Conservation (phyloP, 1,140 invertebrate genomes). For the Rhyzopertha dominica region DNA sequence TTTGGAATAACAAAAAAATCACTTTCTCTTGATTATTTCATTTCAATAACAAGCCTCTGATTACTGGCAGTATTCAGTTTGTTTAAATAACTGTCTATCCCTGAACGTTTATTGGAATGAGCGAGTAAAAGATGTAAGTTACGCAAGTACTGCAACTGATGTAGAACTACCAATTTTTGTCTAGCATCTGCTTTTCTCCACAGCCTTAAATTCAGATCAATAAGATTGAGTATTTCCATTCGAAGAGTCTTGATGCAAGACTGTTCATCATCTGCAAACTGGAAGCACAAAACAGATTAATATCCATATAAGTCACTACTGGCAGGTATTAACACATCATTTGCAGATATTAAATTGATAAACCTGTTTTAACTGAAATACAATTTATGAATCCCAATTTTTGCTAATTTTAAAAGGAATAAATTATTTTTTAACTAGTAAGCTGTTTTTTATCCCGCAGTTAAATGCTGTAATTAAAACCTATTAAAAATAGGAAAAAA, state of each 20-base stretch:
- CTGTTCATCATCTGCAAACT: slow-evolving; percentile 25
- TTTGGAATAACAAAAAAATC: no score
- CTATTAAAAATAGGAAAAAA: neutral
- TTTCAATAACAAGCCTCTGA: no score
- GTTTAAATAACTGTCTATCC: slow-evolving; percentile 22
- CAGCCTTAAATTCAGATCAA: slow-evolving; percentile 26
- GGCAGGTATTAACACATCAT: neutral
- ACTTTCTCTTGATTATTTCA: no score
- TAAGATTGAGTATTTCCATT: slow-evolving; percentile 28
- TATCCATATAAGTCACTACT: slow-evolving; percentile 1
- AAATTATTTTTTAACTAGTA: neutral
- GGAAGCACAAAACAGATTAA: slow-evolving; percentile 12
- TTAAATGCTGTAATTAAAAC: neutral
- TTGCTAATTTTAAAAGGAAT: slow-evolving; percentile 2
- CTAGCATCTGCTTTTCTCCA: slow-evolving; percentile 30
- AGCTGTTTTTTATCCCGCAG: neutral
- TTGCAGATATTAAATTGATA: neutral
- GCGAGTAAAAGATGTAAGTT: slow-evolving; percentile 33
- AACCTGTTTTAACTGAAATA: neutral
- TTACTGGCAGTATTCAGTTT: no score
- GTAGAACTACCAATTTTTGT: slow-evolving; percentile 22
- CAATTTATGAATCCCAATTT: neutral
- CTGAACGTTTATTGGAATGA: slow-evolving; percentile 19
- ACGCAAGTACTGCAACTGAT: slow-evolving; percentile 29
- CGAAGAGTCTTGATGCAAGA: slow-evolving; percentile 26